Base-by-base conservation (phyloP, 2,797 vertebrate species). In the Catharus ustulatus region DNA sequence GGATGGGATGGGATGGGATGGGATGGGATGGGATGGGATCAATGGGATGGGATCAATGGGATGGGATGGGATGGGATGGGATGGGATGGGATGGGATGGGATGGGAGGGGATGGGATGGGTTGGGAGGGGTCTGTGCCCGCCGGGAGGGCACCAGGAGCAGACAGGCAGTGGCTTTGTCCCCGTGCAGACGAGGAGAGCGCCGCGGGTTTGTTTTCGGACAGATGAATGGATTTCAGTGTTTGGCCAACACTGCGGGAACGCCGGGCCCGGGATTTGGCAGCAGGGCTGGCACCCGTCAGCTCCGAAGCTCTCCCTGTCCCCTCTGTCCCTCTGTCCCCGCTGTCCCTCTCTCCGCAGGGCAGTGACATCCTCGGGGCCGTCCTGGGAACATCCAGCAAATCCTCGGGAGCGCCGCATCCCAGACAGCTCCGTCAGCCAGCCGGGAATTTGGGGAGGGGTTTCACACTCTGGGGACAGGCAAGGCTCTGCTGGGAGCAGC, bases 181-280 rank as follows among this genome's bases (percentile, higher is more conserved):
- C 89, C 18, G 23, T 22, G 64, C 0, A 4, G 86, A 40, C 49
- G 24, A 34, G 90, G 74, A 57, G 77, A 89, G 78, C 3, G 76
- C 85, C 10, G 87, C 29, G 80, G 85, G 68, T 73, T 92, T 87
- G 86, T 73, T 89, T 82, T 78, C 1, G 22, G 67, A 19, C 42
- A 32, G 34, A 90, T 90, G 94, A 94, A 93, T 66, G 90, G 94
- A 10, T 81, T 68, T 43, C 36, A 86, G 77, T 90, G 92, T 96
- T 73, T 82, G 92, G 75, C 80, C 93, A 46, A 13, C 69, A 2
- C 93, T 51, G 36, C 1, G 76, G 82, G 88, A 63, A 63, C 29
- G 86, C 58, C 90, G 68, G 90, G 48, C 83, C 74, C 4, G 46
- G 9, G 36, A 5, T 13, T 54, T 86, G 96, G 96, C 93, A 90